Conservation (phyloP, 2,888 invertebrate genomes). For the Prenolepis imparis region DNA sequence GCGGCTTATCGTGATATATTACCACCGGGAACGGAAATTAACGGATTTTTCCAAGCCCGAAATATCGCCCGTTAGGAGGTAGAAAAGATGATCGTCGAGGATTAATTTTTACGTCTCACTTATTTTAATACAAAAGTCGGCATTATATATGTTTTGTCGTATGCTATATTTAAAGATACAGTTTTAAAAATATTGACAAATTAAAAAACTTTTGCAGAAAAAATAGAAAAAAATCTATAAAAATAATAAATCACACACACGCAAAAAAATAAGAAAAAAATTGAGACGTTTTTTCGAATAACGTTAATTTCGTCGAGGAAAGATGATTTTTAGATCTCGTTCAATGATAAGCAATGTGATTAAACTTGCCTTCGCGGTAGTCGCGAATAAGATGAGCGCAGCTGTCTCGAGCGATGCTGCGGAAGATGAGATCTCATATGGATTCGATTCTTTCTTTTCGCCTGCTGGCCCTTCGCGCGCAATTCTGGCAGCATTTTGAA, state of each 20-base stretch:
- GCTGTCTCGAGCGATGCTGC: slow-evolving; percentile 24
- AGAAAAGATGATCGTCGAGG: slow-evolving; percentile 18
- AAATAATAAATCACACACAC: not conserved
- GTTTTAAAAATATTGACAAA: not conserved
- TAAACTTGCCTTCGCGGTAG: slow-evolving; percentile 2
- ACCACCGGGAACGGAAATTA: slow-evolving; percentile 38
- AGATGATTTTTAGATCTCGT: not conserved
- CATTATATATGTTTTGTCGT: not conserved
- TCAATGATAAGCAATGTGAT: slow-evolving; percentile 17
- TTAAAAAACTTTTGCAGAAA: not conserved
- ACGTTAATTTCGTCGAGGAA: not conserved
- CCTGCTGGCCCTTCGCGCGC: slow-evolving; percentile 57
- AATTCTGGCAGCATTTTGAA: slow-evolving; percentile 76
- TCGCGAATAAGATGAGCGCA: slow-evolving; percentile 1
- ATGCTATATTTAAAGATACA: not conserved
- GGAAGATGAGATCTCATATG: slow-evolving; percentile 51
- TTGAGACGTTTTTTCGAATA: not conserved
- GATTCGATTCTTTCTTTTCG: slow-evolving; percentile 66
- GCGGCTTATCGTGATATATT: slow-evolving; percentile 51
- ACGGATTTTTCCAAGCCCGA: slow-evolving; percentile 41
- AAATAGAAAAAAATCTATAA: not conserved
- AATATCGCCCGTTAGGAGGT: slow-evolving; percentile 23
- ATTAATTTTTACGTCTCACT: slow-evolving; percentile 29
- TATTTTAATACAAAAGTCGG: not conserved
- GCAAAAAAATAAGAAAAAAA: not conserved